These are phyloP conservation scores for Tuberolachnus salignus DNA, from an alignment of 2,888 invertebrate genomes.

Conservation along the genomic window DNA sequence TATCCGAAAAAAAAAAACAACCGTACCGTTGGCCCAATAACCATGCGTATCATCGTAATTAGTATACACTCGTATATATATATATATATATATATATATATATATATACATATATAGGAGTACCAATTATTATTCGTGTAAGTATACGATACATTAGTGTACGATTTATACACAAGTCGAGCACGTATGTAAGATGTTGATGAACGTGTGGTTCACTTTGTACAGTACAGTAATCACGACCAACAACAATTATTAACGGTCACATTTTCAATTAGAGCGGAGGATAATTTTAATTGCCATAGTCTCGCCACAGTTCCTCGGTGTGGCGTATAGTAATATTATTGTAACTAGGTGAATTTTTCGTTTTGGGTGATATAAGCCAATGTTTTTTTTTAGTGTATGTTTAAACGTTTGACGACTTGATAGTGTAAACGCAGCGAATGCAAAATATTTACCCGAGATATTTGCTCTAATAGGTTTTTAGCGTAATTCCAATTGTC, in stretches of 20 bases:
- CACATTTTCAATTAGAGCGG: slow-evolving; percentile 44
- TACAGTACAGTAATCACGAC: slow-evolving; percentile 28
- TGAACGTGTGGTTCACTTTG: slow-evolving; percentile 12
- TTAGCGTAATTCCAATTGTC: slow-evolving; percentile 12
- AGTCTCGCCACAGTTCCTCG: background rate
- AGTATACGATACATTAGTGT: too few species aligned
- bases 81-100: background rate
- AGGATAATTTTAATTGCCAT: slow-evolving; percentile 25
- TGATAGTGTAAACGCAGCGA: too few species aligned
- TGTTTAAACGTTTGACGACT: too few species aligned
- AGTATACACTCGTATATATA: background rate
- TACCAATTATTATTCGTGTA: too few species aligned
- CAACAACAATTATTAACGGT: slow-evolving; percentile 10
- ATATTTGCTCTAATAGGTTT: too few species aligned
- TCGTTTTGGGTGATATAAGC: too few species aligned
- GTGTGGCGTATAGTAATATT: too few species aligned
- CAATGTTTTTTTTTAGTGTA: too few species aligned
- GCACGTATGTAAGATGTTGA: background rate
- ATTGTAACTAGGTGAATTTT: too few species aligned
- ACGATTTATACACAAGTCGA: background rate
- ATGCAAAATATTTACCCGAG: too few species aligned
- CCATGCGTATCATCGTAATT: slow-evolving; percentile 18
- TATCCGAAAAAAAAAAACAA: slow-evolving; percentile 27
- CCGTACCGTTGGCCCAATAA: slow-evolving; percentile 25
- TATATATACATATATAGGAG: background rate